phyloP scores from a whole-genome alignment of 2,888 invertebrate species.

The Drosophila pseudotakahashii region DNA sequence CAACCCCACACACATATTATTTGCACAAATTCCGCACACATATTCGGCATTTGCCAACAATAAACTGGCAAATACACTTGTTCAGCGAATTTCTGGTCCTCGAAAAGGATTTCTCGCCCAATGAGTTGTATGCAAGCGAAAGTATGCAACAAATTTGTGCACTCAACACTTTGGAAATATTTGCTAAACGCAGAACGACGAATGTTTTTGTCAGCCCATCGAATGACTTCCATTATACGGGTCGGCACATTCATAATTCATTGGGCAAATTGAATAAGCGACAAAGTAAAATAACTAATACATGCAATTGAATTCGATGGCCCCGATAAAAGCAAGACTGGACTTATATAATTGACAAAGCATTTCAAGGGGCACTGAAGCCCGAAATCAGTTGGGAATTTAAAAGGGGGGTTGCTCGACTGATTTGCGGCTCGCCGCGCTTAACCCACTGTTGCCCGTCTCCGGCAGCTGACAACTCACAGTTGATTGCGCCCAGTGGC shows the following conservation, averaged over 20 bases:
- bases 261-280: slow-evolving; percentile 18
- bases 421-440: slow-evolving; percentile 50
- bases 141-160: slow-evolving; percentile 33
- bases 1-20: background rate
- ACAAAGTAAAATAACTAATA: slow-evolving; percentile 34
- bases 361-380: slow-evolving; percentile 17
- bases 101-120: slow-evolving; percentile 1
- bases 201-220: slow-evolving; percentile 13
- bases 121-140: slow-evolving; percentile 3
- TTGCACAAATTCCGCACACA: slow-evolving; percentile 20
- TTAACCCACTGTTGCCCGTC: slow-evolving; percentile 14
- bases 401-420: slow-evolving; percentile 41
- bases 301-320: slow-evolving; percentile 55
- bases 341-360: slow-evolving; percentile 48
- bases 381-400: slow-evolving; percentile 32
- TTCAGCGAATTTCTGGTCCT: slow-evolving; percentile 3
- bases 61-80: slow-evolving; percentile 34
- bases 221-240: slow-evolving; percentile 16
- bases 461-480: slow-evolving; percentile 57
- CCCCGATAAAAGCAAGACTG: slow-evolving; percentile 22
- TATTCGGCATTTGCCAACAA: slow-evolving; percentile 12
- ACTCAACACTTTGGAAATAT: slow-evolving; percentile 20
- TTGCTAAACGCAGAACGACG: background rate
- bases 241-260: slow-evolving; percentile 25
- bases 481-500: slow-evolving; percentile 62